Evolutionary conservation across 2,113 vertebrate species (phyloP), one percentile per base, ranked within the genome.

Genomic region (Cyanoderma ruficeps): DNA sequence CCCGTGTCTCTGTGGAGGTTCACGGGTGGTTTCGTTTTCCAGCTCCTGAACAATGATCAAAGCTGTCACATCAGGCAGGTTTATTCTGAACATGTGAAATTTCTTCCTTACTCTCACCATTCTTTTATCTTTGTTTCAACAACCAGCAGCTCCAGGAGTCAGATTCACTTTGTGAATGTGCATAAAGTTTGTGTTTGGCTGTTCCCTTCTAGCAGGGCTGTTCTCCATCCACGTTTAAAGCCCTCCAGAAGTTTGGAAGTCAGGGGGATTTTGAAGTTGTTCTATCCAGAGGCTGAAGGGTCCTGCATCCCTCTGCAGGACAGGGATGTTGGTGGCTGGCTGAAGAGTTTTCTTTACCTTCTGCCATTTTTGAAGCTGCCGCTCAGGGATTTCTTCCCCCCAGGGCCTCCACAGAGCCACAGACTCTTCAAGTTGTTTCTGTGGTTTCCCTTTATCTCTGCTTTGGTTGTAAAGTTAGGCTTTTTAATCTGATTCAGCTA

Each of bases 401-500:
- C n/a, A 52, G 37, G 83, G 72, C 41, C 37, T 90, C 65, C 57
- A 33, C 12, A 33, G 69, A 87, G 35, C 52, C n/a, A 28, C 47
- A 57, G 27, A 19, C 47, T 44, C 86, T 70, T 94, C 31, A 46
- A 10, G 30, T 15, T 55, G 17, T 70, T 87, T 69, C 74, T 90
- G 18, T 82, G 85, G 74, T 93, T 64, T 50, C 49, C 93, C 44
- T 18, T 93, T 85, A 37, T 83, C 56, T 83, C 39, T 84, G 63
- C 41, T 55, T 67, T n/a, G 24, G 8, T 17, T 84, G 24, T 46
- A 20, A 64, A 78, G 14, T 65, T 70, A 8, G 22, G 50, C 22
- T 79, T 82, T 72, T 86, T 83, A 69, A 63, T 75, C 88, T 93
- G 84, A 23, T 96, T 96, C 82, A 72, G 55, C 64, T 97, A 77